A percentile compares a stretch with the other conserved stretches of the same genome.
Conservation (phyloP, 2,888 invertebrate genomes). For the Rhogogaster chlorosoma region DNA sequence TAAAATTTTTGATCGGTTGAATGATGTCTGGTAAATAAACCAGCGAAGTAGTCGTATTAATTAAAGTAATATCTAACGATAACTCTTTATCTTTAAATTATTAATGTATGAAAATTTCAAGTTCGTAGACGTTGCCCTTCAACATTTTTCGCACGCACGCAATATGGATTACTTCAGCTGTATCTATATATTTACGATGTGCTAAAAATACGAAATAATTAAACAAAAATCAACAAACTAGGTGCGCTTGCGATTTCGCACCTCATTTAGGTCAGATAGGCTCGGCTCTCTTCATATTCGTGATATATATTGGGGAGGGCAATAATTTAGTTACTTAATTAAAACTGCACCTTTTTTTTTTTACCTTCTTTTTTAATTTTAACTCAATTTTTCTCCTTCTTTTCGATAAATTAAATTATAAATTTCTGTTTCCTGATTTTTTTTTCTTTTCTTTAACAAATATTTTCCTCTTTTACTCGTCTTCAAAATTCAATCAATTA, state of each 20-base stretch:
- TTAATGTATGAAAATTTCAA: background rate
- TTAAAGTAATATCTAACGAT: background rate
- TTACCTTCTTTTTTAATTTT: background rate
- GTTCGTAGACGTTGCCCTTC: background rate
- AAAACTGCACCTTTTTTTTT: background rate
- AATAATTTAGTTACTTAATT: conserved; percentile 5
- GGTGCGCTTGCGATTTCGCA: background rate
- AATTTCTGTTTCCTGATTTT: conserved; percentile 4
- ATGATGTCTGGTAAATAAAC: too few relatives aligned
- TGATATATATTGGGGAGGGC: conserved; percentile 24
- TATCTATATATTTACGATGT: background rate
- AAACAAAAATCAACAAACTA: conserved; percentile 1
- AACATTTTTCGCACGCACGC: background rate
- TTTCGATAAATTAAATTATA: background rate
- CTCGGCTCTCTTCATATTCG: background rate
- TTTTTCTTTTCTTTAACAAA: too few relatives aligned
- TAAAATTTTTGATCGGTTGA: background rate
- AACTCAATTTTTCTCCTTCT: background rate
- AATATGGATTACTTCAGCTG: background rate
- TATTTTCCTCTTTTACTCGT: background rate
- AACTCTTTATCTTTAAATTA: background rate
- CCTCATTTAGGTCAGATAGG: conserved; percentile 19
- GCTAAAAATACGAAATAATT: background rate
- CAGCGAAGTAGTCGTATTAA: background rate
- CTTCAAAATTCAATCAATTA: conserved; percentile 11